Evolutionary conservation across 2,888 invertebrate species (phyloP).

Genomic region (Troides aeacus): DNA sequence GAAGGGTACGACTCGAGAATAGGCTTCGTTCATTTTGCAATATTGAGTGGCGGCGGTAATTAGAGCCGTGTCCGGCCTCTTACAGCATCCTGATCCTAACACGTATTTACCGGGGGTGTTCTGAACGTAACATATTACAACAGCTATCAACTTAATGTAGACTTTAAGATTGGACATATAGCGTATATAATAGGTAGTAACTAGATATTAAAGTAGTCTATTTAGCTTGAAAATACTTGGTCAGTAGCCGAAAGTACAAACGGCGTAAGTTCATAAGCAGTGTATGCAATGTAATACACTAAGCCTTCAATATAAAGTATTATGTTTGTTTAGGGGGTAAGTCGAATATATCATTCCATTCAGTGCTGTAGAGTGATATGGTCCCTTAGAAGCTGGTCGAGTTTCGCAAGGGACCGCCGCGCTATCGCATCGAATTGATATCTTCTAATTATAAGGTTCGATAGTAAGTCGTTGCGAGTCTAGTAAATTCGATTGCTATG

Average conservation of each 20-base stretch:
- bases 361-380: constrained; percentile 49
- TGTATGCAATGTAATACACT: constrained; percentile 38
- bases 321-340: constrained; percentile 26
- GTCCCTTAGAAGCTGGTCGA: constrained; percentile 66
- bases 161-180: constrained; percentile 32
- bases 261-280: constrained; percentile 43
- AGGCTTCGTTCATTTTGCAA: constrained; percentile 72
- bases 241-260: constrained; percentile 35
- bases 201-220: constrained; percentile 37
- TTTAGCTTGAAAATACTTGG: constrained; percentile 45
- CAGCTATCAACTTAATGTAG: constrained; percentile 27
- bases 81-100: constrained; percentile 77
- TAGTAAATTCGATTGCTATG: constrained; percentile 46
- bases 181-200: constrained; percentile 36
- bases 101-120: constrained; percentile 43
- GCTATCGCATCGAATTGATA: constrained; percentile 76
- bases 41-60: constrained; percentile 73
- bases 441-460: constrained; percentile 76
- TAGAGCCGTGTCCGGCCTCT: constrained; percentile 71
- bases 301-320: constrained; percentile 23
- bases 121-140: constrained; percentile 32
- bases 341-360: constrained; percentile 33
- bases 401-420: constrained; percentile 73
- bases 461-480: constrained; percentile 50
- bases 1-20: constrained; percentile 61